A percentile compares a stretch with the other conserved stretches of the same genome.
phyloP scores from a whole-genome alignment of 2,113 vertebrate species.

The Pterocles orientalis region DNA sequence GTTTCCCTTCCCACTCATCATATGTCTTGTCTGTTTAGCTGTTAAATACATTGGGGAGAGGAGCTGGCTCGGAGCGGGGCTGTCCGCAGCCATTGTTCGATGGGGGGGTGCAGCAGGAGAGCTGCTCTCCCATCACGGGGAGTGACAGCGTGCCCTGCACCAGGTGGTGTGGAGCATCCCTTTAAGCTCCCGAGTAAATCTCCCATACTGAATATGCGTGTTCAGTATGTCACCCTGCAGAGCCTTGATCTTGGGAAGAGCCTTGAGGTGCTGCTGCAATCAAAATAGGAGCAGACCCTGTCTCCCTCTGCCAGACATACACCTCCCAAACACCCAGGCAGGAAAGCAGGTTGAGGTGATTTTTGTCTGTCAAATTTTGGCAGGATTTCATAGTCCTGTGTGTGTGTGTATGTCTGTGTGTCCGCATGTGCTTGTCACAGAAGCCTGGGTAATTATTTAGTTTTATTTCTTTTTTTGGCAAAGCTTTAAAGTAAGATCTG shows the following conservation, averaged over 20 bases:
- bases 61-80: background rate
- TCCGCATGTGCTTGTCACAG: background rate
- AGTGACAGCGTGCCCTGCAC: background rate
- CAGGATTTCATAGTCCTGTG: background rate
- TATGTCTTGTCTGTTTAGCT: background rate
- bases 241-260: background rate
- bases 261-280: background rate
- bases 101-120: background rate
- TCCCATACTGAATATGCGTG: background rate
- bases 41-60: background rate
- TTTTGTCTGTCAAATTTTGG: background rate
- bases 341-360: background rate
- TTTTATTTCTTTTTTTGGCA: slow-evolving; percentile 55
- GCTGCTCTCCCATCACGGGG: background rate
- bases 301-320: background rate
- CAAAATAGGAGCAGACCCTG: background rate
- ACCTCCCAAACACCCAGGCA: background rate
- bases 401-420: background rate
- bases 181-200: background rate
- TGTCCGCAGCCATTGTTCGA: background rate
- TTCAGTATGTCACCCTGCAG: background rate
- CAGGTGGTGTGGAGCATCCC: background rate
- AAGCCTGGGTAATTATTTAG: slow-evolving; percentile 44
- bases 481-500: slow-evolving; percentile 52
- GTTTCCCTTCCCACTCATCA: slow-evolving; percentile 40